Evolutionary conservation across 1,140 invertebrate genomes (phyloP).

Genomic region (Plectrocnemia conspersa): DNA sequence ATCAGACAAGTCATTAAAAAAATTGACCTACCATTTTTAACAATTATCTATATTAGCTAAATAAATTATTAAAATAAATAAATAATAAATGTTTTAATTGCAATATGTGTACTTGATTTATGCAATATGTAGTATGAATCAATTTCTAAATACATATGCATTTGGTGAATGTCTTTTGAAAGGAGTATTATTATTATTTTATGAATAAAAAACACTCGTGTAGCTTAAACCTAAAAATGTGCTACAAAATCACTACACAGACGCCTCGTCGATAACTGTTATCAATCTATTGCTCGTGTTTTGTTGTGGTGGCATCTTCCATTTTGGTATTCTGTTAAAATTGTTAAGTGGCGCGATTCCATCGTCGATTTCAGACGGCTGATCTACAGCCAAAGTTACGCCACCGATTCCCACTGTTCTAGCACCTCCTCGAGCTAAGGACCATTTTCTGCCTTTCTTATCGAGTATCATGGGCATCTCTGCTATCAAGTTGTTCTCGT

Average conservation of each 20-base stretch:
- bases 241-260: slow-evolving; percentile 43
- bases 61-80: too few species aligned
- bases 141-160: too few species aligned
- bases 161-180: too few species aligned
- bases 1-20: too few species aligned
- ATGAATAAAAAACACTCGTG: not conserved
- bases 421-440: slow-evolving; percentile 50
- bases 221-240: not conserved
- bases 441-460: slow-evolving; percentile 64
- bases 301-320: slow-evolving; percentile 51
- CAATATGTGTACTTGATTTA: too few species aligned
- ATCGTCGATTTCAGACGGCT: slow-evolving; percentile 37
- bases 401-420: slow-evolving; percentile 29
- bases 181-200: not conserved
- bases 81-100: too few species aligned
- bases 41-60: too few species aligned
- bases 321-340: slow-evolving; percentile 40
- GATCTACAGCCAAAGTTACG: slow-evolving; percentile 29
- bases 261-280: slow-evolving; percentile 70
- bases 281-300: slow-evolving; percentile 58
- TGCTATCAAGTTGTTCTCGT: slow-evolving; percentile 79
- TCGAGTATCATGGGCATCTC: slow-evolving; percentile 70
- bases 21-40: too few species aligned
- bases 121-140: too few species aligned
- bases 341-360: slow-evolving; percentile 39